A percentile compares a stretch with the other conserved stretches of the same genome.
Conservation (phyloP, 2,888 invertebrate genomes). For the Macropis europaea region DNA sequence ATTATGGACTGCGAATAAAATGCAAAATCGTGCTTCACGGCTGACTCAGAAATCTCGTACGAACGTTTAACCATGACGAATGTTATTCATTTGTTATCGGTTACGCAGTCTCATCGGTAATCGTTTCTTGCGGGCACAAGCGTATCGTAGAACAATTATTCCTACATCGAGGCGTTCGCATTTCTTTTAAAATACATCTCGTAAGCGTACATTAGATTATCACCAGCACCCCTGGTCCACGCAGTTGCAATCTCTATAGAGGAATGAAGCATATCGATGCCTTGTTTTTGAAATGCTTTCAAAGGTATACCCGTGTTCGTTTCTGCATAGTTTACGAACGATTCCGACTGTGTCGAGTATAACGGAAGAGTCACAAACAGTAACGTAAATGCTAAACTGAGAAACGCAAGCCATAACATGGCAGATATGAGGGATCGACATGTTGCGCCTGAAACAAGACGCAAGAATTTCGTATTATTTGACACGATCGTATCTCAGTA, state of each 20-base stretch:
- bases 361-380: conserved; percentile 63
- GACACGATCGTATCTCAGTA: neutral
- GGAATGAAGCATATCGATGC: conserved; percentile 25
- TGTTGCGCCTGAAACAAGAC: conserved; percentile 9
- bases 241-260: neutral
- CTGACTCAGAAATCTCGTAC: neutral
- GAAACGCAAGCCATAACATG: conserved; percentile 54
- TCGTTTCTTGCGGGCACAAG: too few species aligned
- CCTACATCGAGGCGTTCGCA: neutral
- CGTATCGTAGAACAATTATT: neutral
- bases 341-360: conserved; percentile 62
- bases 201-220: conserved; percentile 21
- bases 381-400: conserved; percentile 39
- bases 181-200: conserved; percentile 19
- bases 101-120: neutral
- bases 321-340: conserved; percentile 64
- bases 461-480: neutral
- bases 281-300: conserved; percentile 64
- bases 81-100: neutral
- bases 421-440: conserved; percentile 53
- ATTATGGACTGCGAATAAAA: too few species aligned
- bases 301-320: conserved; percentile 64
- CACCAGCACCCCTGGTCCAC: conserved; percentile 15
- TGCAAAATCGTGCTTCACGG: neutral
- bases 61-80: neutral